These are phyloP conservation scores for Otocyon megalotis DNA, from an alignment of 2,113 vertebrate species.

Conservation along the genomic window DNA sequence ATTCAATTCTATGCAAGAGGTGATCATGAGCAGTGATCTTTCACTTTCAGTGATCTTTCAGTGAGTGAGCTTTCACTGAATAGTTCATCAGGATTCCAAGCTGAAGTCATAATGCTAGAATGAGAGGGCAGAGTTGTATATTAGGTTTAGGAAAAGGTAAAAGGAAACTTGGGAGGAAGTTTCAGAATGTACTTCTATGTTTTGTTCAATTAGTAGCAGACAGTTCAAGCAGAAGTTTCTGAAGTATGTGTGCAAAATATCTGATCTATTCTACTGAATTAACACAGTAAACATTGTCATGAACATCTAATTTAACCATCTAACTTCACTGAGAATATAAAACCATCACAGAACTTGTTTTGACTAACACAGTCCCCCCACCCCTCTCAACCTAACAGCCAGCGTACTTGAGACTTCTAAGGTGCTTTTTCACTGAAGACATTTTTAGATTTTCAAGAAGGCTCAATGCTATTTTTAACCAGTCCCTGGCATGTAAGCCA, in stretches of 20 bases:
- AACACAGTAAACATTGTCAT: background rate
- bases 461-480: background rate
- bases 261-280: background rate
- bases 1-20: background rate
- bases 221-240: background rate
- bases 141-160: background rate
- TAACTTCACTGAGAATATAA: background rate
- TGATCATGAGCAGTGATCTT: background rate
- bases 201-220: background rate
- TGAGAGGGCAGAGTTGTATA: background rate
- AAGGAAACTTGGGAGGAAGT: background rate
- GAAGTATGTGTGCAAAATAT: background rate
- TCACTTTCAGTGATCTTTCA: no score
- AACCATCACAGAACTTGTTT: background rate
- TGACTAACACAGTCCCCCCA: background rate
- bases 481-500: background rate
- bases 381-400: background rate
- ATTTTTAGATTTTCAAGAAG: constrained; percentile 28
- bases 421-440: background rate
- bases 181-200: background rate
- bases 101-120: background rate
- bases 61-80: background rate
- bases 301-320: constrained; percentile 1
- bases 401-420: background rate
- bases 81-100: background rate